Conservation (phyloP, 2,113 vertebrate genomes). For the Prunella fulvescens region DNA sequence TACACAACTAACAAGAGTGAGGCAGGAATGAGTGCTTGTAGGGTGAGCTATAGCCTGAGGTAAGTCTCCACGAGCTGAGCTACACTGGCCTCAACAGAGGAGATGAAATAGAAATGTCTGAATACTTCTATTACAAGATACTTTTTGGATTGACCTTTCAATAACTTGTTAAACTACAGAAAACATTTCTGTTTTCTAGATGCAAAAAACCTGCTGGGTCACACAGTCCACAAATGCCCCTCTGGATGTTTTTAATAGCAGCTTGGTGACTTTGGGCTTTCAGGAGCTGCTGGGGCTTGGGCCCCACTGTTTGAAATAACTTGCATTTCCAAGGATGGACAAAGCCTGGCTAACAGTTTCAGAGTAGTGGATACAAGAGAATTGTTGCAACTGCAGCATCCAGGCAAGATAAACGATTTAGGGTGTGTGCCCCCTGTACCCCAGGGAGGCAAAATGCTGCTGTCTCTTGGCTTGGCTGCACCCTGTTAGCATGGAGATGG, state of each 20-base stretch:
- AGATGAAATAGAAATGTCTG: conserved; percentile 42
- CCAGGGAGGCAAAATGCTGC: background rate
- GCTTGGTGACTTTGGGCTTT: background rate
- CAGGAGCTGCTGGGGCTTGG: background rate
- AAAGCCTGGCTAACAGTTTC: background rate
- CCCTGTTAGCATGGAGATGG: background rate
- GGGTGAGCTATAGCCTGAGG: conserved; percentile 42
- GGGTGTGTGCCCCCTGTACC: too few species aligned
- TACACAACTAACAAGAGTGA: conserved; percentile 31
- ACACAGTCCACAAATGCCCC: background rate
- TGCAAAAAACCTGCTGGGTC: conserved; percentile 12
- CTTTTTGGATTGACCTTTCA: conserved; percentile 40
- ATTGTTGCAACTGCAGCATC: background rate
- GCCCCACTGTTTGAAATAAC: background rate
- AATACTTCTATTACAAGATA: conserved; percentile 2
- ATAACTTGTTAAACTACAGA: conserved; percentile 46
- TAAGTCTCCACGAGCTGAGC: conserved; percentile 36
- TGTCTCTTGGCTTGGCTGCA: background rate
- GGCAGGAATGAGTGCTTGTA: background rate
- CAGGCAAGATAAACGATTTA: background rate
- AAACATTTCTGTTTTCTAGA: conserved; percentile 34
- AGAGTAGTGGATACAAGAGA: background rate
- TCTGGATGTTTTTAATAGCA: conserved; percentile 24
- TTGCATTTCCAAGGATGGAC: background rate
- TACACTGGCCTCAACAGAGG: background rate